Base-by-base conservation (phyloP, 30 jellyfish, hydroid and myxozoan genomes). In the Cassiopea xamachana region DNA sequence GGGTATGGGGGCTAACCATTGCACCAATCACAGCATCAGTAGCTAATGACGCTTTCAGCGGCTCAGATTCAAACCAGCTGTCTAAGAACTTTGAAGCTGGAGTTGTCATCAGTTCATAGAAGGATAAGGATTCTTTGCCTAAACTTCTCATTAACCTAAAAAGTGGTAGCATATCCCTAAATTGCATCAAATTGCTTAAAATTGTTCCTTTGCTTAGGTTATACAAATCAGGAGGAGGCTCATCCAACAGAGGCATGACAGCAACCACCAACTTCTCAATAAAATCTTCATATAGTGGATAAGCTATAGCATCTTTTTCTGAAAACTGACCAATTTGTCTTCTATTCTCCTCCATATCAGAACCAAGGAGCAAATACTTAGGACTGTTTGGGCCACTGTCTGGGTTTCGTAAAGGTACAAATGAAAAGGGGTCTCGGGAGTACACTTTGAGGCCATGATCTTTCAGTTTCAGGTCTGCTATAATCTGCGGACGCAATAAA, bases 1-100 rank as follows among this genome's bases (percentile, higher is more conserved):
- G 90, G 50, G 95, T 88, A 75, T 88, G 90, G 7, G 95, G 95
- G 44, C 90, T 78, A 43, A 78, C 61, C 95, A 88, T 88, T 2
- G 90, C 90, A 14, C 95, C 95, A 46, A 88, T 79, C 45, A 79
- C 90, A 50, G 90, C 95, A 48, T 79, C 90, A 1, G 90, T 78
- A 45, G 90, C 90, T n/a, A 88, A 69, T 2, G 88, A 74, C 10
- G 95, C 95, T 71, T 80, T 78, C 74, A 88, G 86, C 17, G 80
- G 81, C 73, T 88, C 90, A 12, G 90, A 78, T 39, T 79, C 95
- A 74, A 88, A 88, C 95, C 95, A 79, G 10, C 90, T 82, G 46
- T 88, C 87, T 43, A 88, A 75, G 60, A 88, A 79, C 80, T 88
- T 88, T 46, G 95, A 68, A 1, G 95, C 90, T 6, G 95, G 90